These are phyloP conservation scores for Polydrusus cervinus DNA, from an alignment of 2,888 invertebrate genomes.

Conservation along the genomic window DNA sequence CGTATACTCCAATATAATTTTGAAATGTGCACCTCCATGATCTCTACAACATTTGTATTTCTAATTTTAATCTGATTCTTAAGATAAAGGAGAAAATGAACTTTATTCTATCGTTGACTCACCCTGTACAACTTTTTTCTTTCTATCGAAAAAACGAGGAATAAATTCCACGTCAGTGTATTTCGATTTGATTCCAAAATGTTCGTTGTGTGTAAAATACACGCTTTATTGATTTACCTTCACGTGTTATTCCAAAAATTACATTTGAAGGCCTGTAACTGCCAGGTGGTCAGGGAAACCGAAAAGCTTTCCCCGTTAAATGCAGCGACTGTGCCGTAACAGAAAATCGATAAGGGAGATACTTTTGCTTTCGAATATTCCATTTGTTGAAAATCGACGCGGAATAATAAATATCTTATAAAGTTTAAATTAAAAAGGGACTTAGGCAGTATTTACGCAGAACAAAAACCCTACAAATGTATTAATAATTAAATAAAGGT, in stretches of 20 bases:
- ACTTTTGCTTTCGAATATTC: constrained; percentile 29
- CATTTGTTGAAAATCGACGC: neutral
- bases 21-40: too few relatives aligned
- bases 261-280: constrained; percentile 15
- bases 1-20: too few relatives aligned
- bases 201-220: too few relatives aligned
- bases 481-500: too few relatives aligned
- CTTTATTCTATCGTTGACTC: too few relatives aligned
- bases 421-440: too few relatives aligned
- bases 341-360: constrained; percentile 20
- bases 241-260: constrained; percentile 7
- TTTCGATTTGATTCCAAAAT: neutral
- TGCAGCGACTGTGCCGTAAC: constrained; percentile 23
- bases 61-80: too few relatives aligned
- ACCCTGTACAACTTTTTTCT: too few relatives aligned
- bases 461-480: too few relatives aligned
- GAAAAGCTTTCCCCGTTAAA: constrained; percentile 29
- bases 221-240: constrained; percentile 7
- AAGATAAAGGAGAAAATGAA: too few relatives aligned
- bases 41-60: too few relatives aligned
- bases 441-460: too few relatives aligned
- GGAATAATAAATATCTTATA: neutral
- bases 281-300: constrained; percentile 32
- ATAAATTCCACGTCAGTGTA: neutral
- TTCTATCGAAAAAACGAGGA: neutral